A percentile compares a stretch with the other conserved stretches of the same genome.
Conservation (phyloP, 2,797 vertebrate genomes). For the Oceanodroma leucorhoa region DNA sequence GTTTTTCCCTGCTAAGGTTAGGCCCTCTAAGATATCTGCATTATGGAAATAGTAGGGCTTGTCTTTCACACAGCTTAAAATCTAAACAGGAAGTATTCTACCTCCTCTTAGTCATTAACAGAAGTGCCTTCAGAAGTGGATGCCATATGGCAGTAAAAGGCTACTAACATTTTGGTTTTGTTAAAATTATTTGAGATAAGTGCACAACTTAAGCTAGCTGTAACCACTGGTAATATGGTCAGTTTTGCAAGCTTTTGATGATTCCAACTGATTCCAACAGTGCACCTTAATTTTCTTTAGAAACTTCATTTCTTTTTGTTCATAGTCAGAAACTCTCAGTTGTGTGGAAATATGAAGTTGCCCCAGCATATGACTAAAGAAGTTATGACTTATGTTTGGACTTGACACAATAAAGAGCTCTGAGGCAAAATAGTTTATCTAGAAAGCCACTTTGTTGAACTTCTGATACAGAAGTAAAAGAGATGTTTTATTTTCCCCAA, state of each 20-base stretch:
- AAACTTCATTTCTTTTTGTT: not conserved
- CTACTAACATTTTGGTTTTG: not conserved
- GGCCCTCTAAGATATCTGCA: not conserved
- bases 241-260: conserved; percentile 7
- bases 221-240: not conserved
- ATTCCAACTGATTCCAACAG: not conserved
- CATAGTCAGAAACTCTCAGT: not conserved
- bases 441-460: not conserved
- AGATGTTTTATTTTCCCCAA: not conserved
- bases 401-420: not conserved
- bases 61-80: not conserved
- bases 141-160: not conserved
- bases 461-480: not conserved
- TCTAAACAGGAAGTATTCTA: not conserved
- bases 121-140: conserved; percentile 34
- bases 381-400: not conserved
- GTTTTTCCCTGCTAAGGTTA: not conserved
- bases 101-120: conserved; percentile 12
- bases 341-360: not conserved
- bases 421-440: not conserved
- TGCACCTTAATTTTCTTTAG: not conserved
- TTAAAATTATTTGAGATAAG: not conserved
- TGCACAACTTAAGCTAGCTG: not conserved
- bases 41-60: not conserved
- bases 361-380: not conserved